Percentiles rank a stretch among this genome's conserved stretches.
phyloP scores from a whole-genome alignment of 2,888 invertebrate species.

The Torymus tubicola region DNA sequence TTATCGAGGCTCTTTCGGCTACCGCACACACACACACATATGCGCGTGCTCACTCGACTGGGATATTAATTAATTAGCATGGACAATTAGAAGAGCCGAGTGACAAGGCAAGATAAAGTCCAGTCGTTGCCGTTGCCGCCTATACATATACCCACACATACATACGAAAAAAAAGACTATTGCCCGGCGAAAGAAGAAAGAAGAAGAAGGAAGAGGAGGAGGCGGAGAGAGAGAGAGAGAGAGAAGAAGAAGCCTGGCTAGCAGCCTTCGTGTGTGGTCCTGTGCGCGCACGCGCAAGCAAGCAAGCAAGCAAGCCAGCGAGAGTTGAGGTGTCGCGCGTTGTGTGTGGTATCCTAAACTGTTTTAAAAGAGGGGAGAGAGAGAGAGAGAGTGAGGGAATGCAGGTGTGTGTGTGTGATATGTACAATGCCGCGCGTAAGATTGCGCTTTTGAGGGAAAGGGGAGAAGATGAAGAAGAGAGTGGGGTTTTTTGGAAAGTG shows the following conservation, averaged over 20 bases:
- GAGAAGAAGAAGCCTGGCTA: slow-evolving; percentile 52
- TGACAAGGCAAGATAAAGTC: slow-evolving; percentile 54
- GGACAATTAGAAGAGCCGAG: slow-evolving; percentile 55
- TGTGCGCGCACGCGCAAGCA: slow-evolving; percentile 56
- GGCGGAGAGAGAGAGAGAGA: slow-evolving; percentile 56
- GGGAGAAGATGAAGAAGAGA: too few species aligned
- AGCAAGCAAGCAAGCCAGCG: too few species aligned
- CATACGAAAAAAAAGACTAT: slow-evolving; percentile 7
- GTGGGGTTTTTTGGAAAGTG: too few species aligned
- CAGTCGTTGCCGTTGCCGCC: slow-evolving; percentile 42
- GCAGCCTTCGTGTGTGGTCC: slow-evolving; percentile 75
- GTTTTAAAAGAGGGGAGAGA: slow-evolving; percentile 63
- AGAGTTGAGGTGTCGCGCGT: slow-evolving; percentile 75
- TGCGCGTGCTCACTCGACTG: background rate
- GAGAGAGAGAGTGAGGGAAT: background rate
- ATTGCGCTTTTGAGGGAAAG: too few species aligned
- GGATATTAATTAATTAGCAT: slow-evolving; percentile 56
- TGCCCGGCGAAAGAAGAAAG: slow-evolving; percentile 57
- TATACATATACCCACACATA: too few species aligned
- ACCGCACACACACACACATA: too few species aligned
- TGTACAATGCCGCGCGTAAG: too few species aligned
- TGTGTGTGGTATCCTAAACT: slow-evolving; percentile 75
- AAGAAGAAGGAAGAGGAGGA: slow-evolving; percentile 37
- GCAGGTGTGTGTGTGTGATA: background rate
- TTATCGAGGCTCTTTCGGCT: background rate